Evolutionary conservation across 2,113 vertebrate genomes (phyloP).

Genomic region (Melospiza georgiana): DNA sequence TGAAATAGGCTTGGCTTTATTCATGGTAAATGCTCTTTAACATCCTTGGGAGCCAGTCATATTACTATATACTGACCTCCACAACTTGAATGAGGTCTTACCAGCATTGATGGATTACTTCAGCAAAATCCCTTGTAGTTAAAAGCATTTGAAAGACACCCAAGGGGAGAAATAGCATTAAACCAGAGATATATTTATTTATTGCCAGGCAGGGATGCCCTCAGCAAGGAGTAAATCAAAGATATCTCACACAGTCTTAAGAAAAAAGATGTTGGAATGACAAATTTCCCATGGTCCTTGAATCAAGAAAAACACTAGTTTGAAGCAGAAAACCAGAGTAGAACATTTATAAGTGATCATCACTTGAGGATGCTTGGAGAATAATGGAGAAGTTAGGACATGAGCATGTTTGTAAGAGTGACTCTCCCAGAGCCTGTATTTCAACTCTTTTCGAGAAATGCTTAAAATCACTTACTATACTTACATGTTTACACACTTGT

Average conservation of each 20-base stretch:
- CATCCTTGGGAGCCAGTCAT: background rate
- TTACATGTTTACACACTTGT: background rate
- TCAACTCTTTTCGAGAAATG: background rate
- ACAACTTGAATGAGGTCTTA: background rate
- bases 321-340: background rate
- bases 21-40: background rate
- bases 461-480: background rate
- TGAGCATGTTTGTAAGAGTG: background rate
- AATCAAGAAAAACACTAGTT: background rate
- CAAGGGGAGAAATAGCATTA: slow-evolving; percentile 11
- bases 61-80: background rate
- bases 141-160: slow-evolving; percentile 39
- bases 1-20: background rate
- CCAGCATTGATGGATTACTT: background rate
- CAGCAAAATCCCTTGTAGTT: background rate
- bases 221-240: slow-evolving; percentile 35
- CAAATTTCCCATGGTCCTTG: background rate
- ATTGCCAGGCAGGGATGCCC: background rate
- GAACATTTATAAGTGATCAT: background rate
- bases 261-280: background rate
- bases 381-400: background rate
- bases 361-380: background rate
- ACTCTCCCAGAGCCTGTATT: background rate
- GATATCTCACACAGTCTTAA: background rate
- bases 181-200: background rate